Evolutionary conservation across 2,797 vertebrate species (phyloP), one percentile per base, ranked within the genome.

Genomic region (Sebastes wilsoni): DNA sequence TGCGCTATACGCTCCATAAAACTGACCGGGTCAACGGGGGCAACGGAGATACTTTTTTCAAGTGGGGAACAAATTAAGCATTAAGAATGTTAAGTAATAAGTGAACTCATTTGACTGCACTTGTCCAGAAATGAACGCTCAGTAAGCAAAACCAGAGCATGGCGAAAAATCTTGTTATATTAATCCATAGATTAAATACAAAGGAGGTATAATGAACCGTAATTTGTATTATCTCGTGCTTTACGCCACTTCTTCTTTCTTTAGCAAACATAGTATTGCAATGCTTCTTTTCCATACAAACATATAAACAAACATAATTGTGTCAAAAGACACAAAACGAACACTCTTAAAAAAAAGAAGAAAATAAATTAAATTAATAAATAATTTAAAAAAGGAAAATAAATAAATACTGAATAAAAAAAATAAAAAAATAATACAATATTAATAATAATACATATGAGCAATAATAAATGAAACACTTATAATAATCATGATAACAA

Each of bases 11-110:
- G 70, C 72, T 83, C 81, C 36, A 60, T 66, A 61, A 76, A 80
- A 67, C 71, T 30, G 62, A 56, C 32, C 42, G n/a, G 69, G 85
- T 84, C 77, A 80, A 61, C 1, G n/a, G 32, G 75, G 55, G 62
- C 5, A 66, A 77, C 66, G n/a, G 66, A 66, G 7, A 73, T 22
- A 60, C 10, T 72, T 64, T 18, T 30, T 11, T 73, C 60, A 61
- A 69, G 54, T 52, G n/a, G 62, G 42, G 60, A 56, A 32, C 52
- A 69, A 73, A 38, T 49, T 66, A 16, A 42, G 46, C 55, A 73
- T 70, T 60, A 66, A 32, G 1, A 67, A 66, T 52, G 32, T 70
- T 3, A 36, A 22, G 27, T 42, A 76, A 64, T 58, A 55, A 20
- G 18, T 68, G 38, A 79, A 66, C 30, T 55, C 20, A 56, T 55